A percentile compares a stretch with the other conserved stretches of the same genome.
Conservation (phyloP, 2,888 invertebrate species). For the Ophraella communa region DNA sequence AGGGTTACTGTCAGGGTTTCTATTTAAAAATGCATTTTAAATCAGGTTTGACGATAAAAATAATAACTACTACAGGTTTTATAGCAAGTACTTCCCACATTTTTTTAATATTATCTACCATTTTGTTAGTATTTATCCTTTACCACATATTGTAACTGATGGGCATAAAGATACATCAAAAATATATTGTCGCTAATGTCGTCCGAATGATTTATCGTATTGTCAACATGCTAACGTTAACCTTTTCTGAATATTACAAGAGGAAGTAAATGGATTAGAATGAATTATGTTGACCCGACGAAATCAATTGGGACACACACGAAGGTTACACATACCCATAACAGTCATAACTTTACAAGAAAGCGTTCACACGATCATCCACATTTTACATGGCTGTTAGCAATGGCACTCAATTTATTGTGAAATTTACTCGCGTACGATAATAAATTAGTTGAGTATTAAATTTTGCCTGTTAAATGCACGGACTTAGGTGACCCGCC, state of each 20-base stretch:
- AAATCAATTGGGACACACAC: slow-evolving; percentile 35
- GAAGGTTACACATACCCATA: slow-evolving; percentile 31
- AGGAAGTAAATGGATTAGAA: slow-evolving; percentile 26
- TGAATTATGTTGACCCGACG: slow-evolving; percentile 23
- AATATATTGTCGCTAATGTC: neutral
- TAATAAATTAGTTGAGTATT: slow-evolving; percentile 40
- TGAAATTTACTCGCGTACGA: slow-evolving; percentile 36
- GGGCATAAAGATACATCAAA: neutral
- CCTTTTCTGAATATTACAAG: slow-evolving; percentile 1
- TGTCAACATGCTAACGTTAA: slow-evolving; percentile 1
- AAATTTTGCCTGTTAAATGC: slow-evolving; percentile 39
- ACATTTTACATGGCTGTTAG: slow-evolving; percentile 40
- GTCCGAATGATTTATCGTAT: slow-evolving; percentile 13
- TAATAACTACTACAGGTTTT: too few relatives aligned
- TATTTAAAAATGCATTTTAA: too few relatives aligned
- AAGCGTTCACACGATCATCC: slow-evolving; percentile 41
- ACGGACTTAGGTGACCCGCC: slow-evolving; percentile 36
- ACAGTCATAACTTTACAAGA: slow-evolving; percentile 30
- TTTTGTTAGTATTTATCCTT: too few relatives aligned
- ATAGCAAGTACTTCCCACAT: too few relatives aligned
- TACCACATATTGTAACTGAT: neutral
- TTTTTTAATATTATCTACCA: too few relatives aligned
- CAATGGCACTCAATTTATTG: slow-evolving; percentile 36
- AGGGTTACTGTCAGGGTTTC: too few relatives aligned
- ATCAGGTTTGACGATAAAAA: too few relatives aligned